Evolutionary conservation across 2,797 vertebrate genomes (phyloP).

Genomic region (Enteromius anoplus): DNA sequence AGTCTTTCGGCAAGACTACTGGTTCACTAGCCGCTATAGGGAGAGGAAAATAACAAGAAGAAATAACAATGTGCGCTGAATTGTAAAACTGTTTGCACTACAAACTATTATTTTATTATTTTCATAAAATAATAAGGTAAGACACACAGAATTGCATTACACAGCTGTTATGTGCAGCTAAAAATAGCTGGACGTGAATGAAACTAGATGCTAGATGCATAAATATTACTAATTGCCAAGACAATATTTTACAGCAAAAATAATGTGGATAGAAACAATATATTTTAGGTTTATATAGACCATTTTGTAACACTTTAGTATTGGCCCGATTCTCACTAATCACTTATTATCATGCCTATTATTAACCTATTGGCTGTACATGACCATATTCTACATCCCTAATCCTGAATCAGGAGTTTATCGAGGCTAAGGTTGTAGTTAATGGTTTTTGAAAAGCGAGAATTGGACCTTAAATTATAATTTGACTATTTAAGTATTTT

Average conservation of each 20-base stretch:
- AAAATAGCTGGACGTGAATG: neutral
- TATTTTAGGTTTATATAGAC: neutral
- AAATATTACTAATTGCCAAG: neutral
- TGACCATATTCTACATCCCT: neutral
- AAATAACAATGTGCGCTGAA: neutral
- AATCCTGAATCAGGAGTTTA: too few relatives aligned
- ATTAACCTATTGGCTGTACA: neutral
- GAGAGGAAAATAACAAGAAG: too few relatives aligned
- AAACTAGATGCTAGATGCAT: neutral
- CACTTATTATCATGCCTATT: neutral
- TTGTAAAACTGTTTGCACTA: neutral
- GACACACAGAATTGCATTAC: neutral
- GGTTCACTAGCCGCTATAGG: neutral
- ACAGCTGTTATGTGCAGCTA: neutral
- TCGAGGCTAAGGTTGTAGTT: neutral
- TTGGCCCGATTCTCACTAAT: neutral
- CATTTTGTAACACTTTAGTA: neutral
- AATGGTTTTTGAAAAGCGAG: neutral
- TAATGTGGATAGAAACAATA: neutral
- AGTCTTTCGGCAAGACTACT: neutral
- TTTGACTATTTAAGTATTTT: neutral
- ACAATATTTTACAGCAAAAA: neutral
- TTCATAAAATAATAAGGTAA: neutral
- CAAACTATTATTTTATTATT: neutral
- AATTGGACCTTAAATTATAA: neutral